These are phyloP conservation scores for Schizaphis graminum DNA, from an alignment of 2,888 invertebrate genomes.

Conservation along the genomic window DNA sequence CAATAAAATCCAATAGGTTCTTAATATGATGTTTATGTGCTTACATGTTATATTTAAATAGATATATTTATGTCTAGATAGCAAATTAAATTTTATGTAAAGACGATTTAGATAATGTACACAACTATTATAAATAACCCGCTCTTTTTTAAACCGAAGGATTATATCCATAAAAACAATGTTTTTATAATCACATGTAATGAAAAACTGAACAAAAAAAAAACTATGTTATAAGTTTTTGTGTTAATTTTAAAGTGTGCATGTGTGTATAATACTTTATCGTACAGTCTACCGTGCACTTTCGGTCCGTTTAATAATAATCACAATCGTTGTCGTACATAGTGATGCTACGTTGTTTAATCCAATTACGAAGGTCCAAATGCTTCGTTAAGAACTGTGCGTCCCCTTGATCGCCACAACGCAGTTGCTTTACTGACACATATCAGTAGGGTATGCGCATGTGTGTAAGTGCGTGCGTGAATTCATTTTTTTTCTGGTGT, in stretches of 20 bases:
- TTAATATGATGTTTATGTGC: neutral
- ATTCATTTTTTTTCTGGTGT: neutral
- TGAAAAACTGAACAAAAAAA: neutral
- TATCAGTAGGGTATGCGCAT: neutral
- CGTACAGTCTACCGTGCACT: neutral
- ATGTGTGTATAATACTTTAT: neutral
- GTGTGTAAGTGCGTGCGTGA: neutral
- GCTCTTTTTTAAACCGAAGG: neutral
- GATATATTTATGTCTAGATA: too few species aligned
- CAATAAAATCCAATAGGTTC: neutral
- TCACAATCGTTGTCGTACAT: neutral
- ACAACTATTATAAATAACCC: neutral
- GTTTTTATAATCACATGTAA: neutral
- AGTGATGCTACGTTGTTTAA: neutral
- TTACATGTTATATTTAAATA: neutral
- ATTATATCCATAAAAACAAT: neutral
- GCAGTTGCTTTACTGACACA: neutral
- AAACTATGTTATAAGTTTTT: neutral
- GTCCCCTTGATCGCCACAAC: neutral
- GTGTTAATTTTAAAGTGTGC: neutral
- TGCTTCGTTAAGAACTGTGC: slow-evolving; percentile 5
- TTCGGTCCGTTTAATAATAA: slow-evolving; percentile 9
- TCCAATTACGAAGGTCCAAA: slow-evolving; percentile 27
- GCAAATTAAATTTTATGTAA: neutral
- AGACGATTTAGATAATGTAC: neutral